phyloP scores from a whole-genome alignment of 2,113 vertebrate species.

The Cariama cristata region DNA sequence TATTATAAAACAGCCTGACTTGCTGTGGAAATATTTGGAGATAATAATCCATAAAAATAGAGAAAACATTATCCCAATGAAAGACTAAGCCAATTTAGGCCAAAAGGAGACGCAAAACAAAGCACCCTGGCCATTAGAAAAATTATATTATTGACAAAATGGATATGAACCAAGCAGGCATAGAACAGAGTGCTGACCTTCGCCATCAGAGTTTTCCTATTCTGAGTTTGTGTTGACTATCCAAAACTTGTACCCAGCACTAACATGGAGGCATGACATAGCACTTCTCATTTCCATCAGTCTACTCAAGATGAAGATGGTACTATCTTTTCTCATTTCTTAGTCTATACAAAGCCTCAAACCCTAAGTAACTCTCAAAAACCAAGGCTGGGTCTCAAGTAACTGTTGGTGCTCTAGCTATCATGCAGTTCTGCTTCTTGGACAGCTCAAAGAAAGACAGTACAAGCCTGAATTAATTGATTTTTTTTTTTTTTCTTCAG shows the following conservation, averaged over 20 bases:
- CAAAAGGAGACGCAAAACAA: background rate
- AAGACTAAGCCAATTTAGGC: background rate
- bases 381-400: background rate
- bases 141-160: background rate
- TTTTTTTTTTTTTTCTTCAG: background rate
- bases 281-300: background rate
- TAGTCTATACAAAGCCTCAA: background rate
- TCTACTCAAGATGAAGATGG: background rate
- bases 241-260: background rate
- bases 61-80: background rate
- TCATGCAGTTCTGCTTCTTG: background rate
- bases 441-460: background rate
- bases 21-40: background rate
- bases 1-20: background rate
- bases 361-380: background rate
- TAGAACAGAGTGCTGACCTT: background rate
- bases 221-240: background rate
- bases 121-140: background rate
- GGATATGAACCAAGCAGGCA: background rate
- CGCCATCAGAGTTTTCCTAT: background rate
- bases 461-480: background rate
- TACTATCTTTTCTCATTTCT: background rate
- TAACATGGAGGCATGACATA: background rate
- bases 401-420: background rate
- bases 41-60: background rate